A percentile compares a stretch with the other conserved stretches of the same genome.
Evolutionary conservation across 2,797 vertebrate species (phyloP).

Genomic region (Tamandua tetradactyla): DNA sequence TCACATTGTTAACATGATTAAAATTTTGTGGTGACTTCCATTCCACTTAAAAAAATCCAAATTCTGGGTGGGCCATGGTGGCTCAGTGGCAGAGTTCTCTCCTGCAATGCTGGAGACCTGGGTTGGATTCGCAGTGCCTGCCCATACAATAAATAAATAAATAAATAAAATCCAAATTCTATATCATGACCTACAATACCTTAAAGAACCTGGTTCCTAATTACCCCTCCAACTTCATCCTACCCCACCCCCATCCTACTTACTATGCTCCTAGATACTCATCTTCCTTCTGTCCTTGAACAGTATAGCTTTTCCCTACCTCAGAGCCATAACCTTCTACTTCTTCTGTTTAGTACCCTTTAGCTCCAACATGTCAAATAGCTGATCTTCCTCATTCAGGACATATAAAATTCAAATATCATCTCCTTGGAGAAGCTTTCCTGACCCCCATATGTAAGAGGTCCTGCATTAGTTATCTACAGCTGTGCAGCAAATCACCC

Average conservation of each 20-base stretch:
- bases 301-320: background rate
- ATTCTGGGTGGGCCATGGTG: too few relatives aligned
- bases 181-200: background rate
- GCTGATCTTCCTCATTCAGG: background rate
- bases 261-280: background rate
- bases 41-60: background rate
- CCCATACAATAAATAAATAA: too few relatives aligned
- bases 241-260: background rate
- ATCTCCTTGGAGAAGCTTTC: background rate
- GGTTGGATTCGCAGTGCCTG: too few relatives aligned
- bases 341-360: background rate
- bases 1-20: background rate
- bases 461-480: background rate
- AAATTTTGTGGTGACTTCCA: background rate
- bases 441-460: background rate
- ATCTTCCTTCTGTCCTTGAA: background rate
- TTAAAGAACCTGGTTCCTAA: background rate
- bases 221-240: background rate
- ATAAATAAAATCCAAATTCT: background rate
- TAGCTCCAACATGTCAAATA: background rate
- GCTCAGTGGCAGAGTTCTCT: too few relatives aligned
- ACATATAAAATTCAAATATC: background rate
- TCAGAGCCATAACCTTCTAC: background rate
- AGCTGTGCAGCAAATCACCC: background rate
- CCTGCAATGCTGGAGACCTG: too few relatives aligned